A percentile compares a stretch with the other conserved stretches of the same genome.
phyloP scores from a whole-genome alignment of 2,888 invertebrate genomes.

The Drepanosiphum platanoidis region DNA sequence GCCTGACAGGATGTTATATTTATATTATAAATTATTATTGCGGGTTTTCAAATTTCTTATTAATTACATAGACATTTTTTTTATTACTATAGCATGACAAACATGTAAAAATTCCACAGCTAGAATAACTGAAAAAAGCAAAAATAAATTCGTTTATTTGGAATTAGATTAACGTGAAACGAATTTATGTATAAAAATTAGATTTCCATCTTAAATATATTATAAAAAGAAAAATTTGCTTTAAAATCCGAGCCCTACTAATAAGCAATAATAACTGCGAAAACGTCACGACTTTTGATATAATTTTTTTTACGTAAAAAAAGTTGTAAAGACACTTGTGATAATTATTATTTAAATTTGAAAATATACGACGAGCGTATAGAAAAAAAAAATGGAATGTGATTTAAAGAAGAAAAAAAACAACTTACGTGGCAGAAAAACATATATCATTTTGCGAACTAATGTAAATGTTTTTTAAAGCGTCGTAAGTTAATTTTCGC shows the following conservation, averaged over 20 bases:
- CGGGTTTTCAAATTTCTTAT: too few species aligned
- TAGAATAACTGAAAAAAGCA: too few species aligned
- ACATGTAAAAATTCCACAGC: too few species aligned
- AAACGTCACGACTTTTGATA: not conserved
- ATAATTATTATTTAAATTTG: not conserved
- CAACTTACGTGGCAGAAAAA: conserved; percentile 76
- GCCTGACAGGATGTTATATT: too few species aligned
- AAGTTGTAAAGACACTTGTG: not conserved
- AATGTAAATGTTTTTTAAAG: conserved; percentile 74
- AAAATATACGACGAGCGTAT: not conserved
- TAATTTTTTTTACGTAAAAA: not conserved
- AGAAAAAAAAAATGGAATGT: not conserved
- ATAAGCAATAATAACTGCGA: not conserved
- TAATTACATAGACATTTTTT: too few species aligned
- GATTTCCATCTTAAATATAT: too few species aligned
- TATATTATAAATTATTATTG: too few species aligned
- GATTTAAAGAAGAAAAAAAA: conserved; percentile 64
- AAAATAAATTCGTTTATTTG: too few species aligned
- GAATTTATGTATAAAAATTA: too few species aligned
- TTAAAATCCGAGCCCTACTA: not conserved
- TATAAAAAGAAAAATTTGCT: too few species aligned
- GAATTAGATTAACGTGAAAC: too few species aligned
- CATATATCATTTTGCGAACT: conserved; percentile 75
- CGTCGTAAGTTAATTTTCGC: conserved; percentile 75
- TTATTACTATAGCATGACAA: too few species aligned